Base-by-base conservation (phyloP, 2,888 invertebrate genomes). In the Dyspetes luteomarginatus region DNA sequence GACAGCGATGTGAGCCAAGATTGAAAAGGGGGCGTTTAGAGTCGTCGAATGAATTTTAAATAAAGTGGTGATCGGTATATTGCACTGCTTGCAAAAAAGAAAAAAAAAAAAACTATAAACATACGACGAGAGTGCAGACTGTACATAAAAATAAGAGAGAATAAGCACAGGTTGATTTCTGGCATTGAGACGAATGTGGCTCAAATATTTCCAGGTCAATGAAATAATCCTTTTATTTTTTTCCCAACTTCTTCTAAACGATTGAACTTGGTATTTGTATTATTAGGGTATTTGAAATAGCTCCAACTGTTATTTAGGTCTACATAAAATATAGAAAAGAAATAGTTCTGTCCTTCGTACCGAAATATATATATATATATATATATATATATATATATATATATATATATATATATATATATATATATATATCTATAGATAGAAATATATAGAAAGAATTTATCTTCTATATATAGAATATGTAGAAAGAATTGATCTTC, bases 181-280 rank as follows among this genome's bases (percentile, higher is more conserved):
- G 56, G 64, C 69, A 64, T 71, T 77, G 55, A 52, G 62, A 64
- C 55, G n/a, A n/a, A 45, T 36, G 22, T 60, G 45, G 55, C 55
- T 36, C 76, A 26, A 64, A 17, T 56, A 65, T 65, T 77, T 71
- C 36, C 48, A 64, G 69, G 64, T 77, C 69, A 77, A 64, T 64
- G 48, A 64, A 77, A 77, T 28, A 64, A 64, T 56, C 36, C 55
- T 36, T 26, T 26, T 48, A 22, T 22, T 24, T 36, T 41, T 50
- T 65, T 5, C 24, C 15, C 15, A 28, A 12, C 45, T 48, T 30
- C 28, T n/a, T 12, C 3, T 36, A n/a, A 50, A 41, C 60, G 24
- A 12, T 50, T n/a, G n/a, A n/a, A n/a, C n/a, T n/a, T n/a, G n/a
- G n/a, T n/a, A n/a, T n/a, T n/a, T n/a, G n/a, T n/a, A n/a, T n/a